These are phyloP conservation scores for Dendrocopos noguchii DNA, from an alignment of 2,113 vertebrate species.

Conservation along the genomic window DNA sequence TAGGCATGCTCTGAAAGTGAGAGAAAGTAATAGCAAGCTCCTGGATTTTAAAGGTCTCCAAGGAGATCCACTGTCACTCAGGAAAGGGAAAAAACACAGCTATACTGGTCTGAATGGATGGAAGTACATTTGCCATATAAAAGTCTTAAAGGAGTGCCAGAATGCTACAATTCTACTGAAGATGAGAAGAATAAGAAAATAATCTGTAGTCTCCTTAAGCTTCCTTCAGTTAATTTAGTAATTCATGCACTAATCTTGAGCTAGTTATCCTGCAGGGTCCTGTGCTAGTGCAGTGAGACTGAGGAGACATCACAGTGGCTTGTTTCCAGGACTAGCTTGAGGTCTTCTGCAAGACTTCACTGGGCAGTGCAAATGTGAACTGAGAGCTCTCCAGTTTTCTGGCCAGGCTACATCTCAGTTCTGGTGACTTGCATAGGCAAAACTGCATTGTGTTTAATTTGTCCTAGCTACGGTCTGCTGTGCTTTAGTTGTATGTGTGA, in stretches of 20 bases:
- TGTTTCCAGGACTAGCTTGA: background rate
- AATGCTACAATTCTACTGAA: background rate
- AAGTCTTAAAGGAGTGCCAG: background rate
- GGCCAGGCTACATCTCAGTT: background rate
- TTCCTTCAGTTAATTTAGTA: background rate
- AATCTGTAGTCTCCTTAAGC: background rate
- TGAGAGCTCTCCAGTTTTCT: background rate
- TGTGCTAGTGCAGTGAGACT: background rate
- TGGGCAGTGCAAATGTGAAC: background rate
- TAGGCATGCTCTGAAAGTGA: conserved; percentile 38
- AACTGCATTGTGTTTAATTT: background rate
- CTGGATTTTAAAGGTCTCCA: conserved; percentile 13
- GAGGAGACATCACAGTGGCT: background rate
- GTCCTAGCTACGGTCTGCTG: background rate
- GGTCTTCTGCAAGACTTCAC: background rate
- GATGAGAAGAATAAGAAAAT: background rate
- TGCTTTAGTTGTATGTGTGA: background rate
- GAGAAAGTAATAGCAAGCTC: conserved; percentile 44
- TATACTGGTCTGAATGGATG: background rate
- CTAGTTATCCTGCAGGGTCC: too few relatives aligned
- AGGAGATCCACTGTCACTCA: background rate
- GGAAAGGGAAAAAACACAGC: background rate
- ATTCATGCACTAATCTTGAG: background rate
- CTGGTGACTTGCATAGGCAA: background rate
- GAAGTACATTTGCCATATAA: background rate